Percentiles rank a stretch among this genome's conserved stretches.
phyloP scores from a whole-genome alignment of 2,797 vertebrate species.

The Apogon talboti region DNA sequence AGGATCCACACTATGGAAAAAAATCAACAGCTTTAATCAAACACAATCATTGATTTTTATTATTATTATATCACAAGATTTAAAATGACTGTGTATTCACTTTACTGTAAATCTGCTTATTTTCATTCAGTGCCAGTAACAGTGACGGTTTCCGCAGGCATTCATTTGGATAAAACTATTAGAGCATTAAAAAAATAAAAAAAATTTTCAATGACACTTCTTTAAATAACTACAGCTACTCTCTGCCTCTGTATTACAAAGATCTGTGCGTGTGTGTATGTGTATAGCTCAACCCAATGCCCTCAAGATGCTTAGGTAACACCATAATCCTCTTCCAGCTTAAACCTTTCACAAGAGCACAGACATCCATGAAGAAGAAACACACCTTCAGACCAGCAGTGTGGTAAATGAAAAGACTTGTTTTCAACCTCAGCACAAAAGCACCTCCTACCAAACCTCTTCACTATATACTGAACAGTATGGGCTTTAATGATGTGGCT shows the following conservation, averaged over 20 bases:
- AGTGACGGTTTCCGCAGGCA: neutral
- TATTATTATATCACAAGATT: too few species aligned
- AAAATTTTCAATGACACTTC: too few species aligned
- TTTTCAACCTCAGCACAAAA: slow-evolving; percentile 9
- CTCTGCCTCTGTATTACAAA: slow-evolving; percentile 20
- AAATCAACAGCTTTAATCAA: neutral
- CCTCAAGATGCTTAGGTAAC: slow-evolving; percentile 65
- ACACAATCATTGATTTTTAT: too few species aligned
- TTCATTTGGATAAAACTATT: neutral
- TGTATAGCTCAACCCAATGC: slow-evolving; percentile 42
- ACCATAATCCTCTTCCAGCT: slow-evolving; percentile 65
- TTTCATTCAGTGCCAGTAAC: neutral
- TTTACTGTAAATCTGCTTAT: neutral
- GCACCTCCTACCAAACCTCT: neutral
- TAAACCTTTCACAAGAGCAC: slow-evolving; percentile 50
- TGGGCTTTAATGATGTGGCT: neutral
- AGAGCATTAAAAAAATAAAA: neutral
- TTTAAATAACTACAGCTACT: neutral
- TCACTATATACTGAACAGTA: slow-evolving; percentile 4
- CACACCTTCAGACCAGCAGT: neutral
- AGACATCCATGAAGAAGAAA: slow-evolving; percentile 33
- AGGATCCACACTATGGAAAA: slow-evolving; percentile 82
- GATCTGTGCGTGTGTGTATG: neutral
- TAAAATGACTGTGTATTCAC: too few species aligned
- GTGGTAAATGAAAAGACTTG: neutral